A percentile compares a stretch with the other conserved stretches of the same genome.
phyloP scores from a whole-genome alignment of 1,140 invertebrate genomes.

The Nasonia vitripennis region DNA sequence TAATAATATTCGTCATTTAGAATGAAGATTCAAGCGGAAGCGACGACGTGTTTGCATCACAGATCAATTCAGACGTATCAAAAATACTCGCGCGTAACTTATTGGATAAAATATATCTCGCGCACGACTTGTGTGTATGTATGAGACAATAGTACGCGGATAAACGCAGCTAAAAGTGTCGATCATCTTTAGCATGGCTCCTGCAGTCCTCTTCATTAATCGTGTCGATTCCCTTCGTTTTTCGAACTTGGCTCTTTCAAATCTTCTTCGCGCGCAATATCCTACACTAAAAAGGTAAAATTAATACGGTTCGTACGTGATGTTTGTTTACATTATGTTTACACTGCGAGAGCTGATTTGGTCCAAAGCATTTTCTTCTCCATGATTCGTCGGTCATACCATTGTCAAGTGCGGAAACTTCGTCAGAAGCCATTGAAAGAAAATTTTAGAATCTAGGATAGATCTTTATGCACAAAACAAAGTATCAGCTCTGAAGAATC shows the following conservation, averaged over 20 bases:
- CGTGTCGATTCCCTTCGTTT: slow-evolving; percentile 12
- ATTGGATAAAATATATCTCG: slow-evolving; percentile 39
- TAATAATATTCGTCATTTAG: slow-evolving; percentile 16
- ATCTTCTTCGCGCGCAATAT: neutral
- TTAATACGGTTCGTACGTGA: neutral
- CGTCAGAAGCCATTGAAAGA: neutral
- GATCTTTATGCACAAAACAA: too few relatives aligned
- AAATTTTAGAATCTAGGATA: neutral
- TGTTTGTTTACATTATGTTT: neutral
- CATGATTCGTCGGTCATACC: neutral
- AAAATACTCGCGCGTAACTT: slow-evolving; percentile 58
- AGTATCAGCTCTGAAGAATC: too few relatives aligned
- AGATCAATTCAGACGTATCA: slow-evolving; percentile 61
- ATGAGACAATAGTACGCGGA: neutral
- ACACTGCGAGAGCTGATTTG: slow-evolving; percentile 29
- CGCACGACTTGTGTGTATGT: neutral
- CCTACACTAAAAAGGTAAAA: slow-evolving; percentile 19
- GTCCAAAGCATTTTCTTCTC: slow-evolving; percentile 38
- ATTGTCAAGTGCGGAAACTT: neutral
- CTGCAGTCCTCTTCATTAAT: neutral
- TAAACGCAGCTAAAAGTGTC: slow-evolving; percentile 26
- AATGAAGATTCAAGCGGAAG: slow-evolving; percentile 39
- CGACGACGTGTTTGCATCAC: slow-evolving; percentile 54
- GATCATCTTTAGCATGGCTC: neutral
- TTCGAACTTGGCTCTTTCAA: neutral